Conservation (phyloP, 2,797 vertebrate genomes). For the Taenioides sp. region DNA sequence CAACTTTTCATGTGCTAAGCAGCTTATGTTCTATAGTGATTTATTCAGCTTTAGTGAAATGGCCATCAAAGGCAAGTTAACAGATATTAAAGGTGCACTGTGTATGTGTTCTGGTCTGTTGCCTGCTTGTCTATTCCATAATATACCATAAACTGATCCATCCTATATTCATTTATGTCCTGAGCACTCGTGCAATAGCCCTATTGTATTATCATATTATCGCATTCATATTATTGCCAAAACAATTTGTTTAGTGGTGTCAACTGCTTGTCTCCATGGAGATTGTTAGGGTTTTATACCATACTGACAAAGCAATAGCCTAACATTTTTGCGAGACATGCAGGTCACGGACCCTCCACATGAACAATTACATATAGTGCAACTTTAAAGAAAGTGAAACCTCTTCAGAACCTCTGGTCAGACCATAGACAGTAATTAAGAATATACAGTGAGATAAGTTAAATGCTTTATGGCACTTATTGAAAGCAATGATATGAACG, state of each 20-base stretch:
- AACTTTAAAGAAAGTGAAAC: constrained; percentile 12
- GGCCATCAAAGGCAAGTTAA: not conserved
- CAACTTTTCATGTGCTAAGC: not conserved
- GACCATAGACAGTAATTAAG: constrained; percentile 47
- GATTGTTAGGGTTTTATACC: too few species aligned
- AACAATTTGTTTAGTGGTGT: not conserved
- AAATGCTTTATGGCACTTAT: constrained; percentile 34
- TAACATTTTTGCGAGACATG: not conserved
- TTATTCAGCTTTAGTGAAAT: not conserved
- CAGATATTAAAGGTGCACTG: not conserved
- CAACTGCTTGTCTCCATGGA: too few species aligned
- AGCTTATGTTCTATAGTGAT: not conserved
- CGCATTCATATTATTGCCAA: not conserved
- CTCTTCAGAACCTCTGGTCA: constrained; percentile 26
- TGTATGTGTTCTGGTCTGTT: not conserved
- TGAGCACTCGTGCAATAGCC: too few species aligned
- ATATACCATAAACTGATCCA: not conserved
- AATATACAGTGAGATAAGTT: constrained; percentile 47
- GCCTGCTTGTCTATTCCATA: not conserved
- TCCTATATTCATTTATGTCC: too few species aligned
- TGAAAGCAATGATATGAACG: constrained; percentile 29
- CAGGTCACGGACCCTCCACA: not conserved
- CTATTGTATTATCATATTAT: too few species aligned
- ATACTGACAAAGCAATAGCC: not conserved
- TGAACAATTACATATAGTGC: not conserved